phyloP scores from a whole-genome alignment of 2,113 vertebrate genomes.

The Passer domesticus region DNA sequence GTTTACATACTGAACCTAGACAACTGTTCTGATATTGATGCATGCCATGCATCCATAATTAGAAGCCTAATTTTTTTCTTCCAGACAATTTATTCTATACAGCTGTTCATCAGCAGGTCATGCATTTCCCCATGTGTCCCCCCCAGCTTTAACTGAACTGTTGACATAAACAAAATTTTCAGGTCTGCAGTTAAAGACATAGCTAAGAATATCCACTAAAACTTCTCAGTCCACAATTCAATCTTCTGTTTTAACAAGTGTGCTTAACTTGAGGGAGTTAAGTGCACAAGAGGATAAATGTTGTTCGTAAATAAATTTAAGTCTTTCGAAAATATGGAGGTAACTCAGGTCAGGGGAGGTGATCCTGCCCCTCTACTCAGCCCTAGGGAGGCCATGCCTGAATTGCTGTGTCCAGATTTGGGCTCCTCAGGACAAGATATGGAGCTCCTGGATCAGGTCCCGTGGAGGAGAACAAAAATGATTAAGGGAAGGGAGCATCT shows the following conservation, averaged over 20 bases:
- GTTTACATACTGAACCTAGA: background rate
- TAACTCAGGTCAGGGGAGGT: background rate
- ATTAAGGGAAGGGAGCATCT: background rate
- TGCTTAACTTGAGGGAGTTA: background rate
- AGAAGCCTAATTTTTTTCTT: background rate
- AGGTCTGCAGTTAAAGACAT: background rate
- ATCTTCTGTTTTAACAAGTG: background rate
- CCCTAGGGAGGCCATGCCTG: background rate
- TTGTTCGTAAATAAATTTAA: background rate
- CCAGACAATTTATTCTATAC: background rate
- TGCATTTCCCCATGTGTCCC: background rate
- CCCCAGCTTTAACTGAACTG: background rate
- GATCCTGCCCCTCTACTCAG: background rate
- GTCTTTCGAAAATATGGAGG: background rate
- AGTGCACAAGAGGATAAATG: accelerated
- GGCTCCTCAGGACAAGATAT: background rate
- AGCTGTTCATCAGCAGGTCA: background rate
- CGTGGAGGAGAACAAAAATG: accelerated
- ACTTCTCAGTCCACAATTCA: background rate
- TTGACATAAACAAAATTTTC: background rate
- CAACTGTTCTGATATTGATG: background rate
- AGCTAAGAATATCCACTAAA: background rate
- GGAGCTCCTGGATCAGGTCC: background rate
- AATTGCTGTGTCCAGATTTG: background rate
- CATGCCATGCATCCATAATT: background rate